Percentiles rank a stretch among this genome's conserved stretches.
These are phyloP conservation scores for Aulostomus chinensis DNA, from an alignment of 2,797 vertebrate genomes.

Conservation along the genomic window DNA sequence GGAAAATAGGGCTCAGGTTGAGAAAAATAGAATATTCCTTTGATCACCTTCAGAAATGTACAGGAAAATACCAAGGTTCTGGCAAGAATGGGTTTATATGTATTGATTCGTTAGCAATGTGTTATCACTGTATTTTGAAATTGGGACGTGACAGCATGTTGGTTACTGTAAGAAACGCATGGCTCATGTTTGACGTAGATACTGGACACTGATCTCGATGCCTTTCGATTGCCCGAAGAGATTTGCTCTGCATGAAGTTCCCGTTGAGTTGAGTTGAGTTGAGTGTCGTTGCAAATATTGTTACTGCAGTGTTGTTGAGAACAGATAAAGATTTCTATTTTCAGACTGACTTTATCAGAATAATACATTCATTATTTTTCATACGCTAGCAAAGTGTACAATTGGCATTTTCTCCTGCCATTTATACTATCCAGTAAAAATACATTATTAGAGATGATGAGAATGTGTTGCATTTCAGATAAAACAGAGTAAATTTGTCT, in stretches of 20 bases:
- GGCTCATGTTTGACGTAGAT: slow-evolving; percentile 38
- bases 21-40: no score
- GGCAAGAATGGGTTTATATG: no score
- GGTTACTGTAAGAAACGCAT: slow-evolving; percentile 46
- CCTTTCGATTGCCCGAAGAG: slow-evolving; percentile 66
- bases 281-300: slow-evolving; percentile 27
- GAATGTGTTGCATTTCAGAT: slow-evolving; percentile 23
- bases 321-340: slow-evolving; percentile 58
- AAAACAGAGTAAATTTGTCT: slow-evolving; percentile 34
- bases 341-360: slow-evolving; percentile 51
- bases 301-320: slow-evolving; percentile 27
- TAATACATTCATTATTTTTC: slow-evolving; percentile 59
- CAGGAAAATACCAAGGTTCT: no score
- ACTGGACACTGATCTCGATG: slow-evolving; percentile 39
- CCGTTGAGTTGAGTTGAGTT: no score
- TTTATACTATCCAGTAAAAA: slow-evolving; percentile 47
- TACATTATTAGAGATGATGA: slow-evolving; percentile 30
- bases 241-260: slow-evolving; percentile 66
- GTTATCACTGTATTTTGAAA: slow-evolving; percentile 19
- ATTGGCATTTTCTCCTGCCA: slow-evolving; percentile 50
- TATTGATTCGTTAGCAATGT: slow-evolving; percentile 18
- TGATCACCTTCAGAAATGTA: no score
- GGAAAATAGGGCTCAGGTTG: no score
- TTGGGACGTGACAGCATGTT: slow-evolving; percentile 39
- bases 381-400: slow-evolving; percentile 37